phyloP scores from a whole-genome alignment of 2,888 invertebrate species.

The Pheosia tremula region DNA sequence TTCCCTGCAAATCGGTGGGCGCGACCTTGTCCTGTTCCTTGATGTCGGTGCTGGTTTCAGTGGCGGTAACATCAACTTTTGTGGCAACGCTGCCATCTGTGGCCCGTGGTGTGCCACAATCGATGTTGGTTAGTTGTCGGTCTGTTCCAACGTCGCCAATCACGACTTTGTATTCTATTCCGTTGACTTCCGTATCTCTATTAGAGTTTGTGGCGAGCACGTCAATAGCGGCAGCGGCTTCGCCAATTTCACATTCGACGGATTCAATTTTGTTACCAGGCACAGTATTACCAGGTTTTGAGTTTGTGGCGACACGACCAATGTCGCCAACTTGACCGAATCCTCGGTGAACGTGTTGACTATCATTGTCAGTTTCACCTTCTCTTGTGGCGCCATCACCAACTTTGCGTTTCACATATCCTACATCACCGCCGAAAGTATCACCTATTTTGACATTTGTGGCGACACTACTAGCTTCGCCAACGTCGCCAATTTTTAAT shows the following conservation, averaged over 20 bases:
- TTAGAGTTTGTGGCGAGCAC: neutral
- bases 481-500: neutral
- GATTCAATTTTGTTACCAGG: neutral
- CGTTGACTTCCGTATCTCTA: neutral
- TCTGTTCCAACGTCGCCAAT: neutral
- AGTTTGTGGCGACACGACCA: neutral
- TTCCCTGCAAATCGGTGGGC: constrained; percentile 17
- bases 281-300: too few species aligned
- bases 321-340: neutral
- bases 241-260: neutral
- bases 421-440: neutral
- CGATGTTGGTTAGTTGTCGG: neutral
- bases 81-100: neutral
- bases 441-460: neutral
- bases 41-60: neutral
- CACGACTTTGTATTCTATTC: neutral
- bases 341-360: neutral
- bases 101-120: neutral
- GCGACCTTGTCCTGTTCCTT: neutral
- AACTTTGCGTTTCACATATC: neutral
- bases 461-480: neutral
- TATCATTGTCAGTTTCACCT: neutral
- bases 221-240: neutral
- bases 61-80: neutral
- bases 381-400: neutral